phyloP scores from a whole-genome alignment of 2,888 invertebrate genomes.

The Pogonocherus hispidulus region DNA sequence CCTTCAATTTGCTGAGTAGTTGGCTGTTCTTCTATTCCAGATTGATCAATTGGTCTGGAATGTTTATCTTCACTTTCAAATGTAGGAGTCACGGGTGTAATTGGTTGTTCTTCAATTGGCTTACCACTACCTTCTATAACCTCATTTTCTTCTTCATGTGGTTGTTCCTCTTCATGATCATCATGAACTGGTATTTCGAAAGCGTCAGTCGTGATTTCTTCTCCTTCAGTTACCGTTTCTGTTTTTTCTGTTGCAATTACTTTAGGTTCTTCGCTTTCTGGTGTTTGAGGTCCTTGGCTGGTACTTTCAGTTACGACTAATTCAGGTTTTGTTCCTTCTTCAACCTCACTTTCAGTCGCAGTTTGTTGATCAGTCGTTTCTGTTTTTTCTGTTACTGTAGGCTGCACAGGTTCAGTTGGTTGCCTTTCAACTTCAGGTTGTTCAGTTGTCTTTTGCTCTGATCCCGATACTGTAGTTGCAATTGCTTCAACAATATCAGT shows the following conservation, averaged over 20 bases:
- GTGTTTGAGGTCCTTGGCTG: slow-evolving; percentile 3
- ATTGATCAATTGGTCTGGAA: slow-evolving; percentile 16
- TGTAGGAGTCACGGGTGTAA: background rate
- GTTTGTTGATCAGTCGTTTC: background rate
- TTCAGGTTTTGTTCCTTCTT: slow-evolving; percentile 9
- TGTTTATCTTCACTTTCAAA: background rate
- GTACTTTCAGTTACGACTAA: slow-evolving; percentile 8
- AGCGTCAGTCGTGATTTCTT: slow-evolving; percentile 19
- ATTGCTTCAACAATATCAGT: slow-evolving; percentile 40
- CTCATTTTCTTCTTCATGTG: slow-evolving; percentile 32
- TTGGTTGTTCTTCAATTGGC: slow-evolving; percentile 7
- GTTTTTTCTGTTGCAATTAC: slow-evolving; percentile 1
- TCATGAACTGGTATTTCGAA: slow-evolving; percentile 21
- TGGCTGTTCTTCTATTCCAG: slow-evolving; percentile 18
- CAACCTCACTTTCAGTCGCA: background rate
- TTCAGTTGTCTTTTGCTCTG: slow-evolving; percentile 22
- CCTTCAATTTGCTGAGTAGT: background rate
- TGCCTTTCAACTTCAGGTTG: slow-evolving; percentile 9
- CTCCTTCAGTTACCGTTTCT: slow-evolving; percentile 13
- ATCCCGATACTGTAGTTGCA: slow-evolving; percentile 38
- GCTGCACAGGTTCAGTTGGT: slow-evolving; percentile 5
- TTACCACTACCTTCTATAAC: slow-evolving; percentile 21
- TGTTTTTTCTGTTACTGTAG: slow-evolving; percentile 1
- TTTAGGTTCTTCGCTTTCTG: slow-evolving; percentile 18
- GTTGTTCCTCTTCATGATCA: slow-evolving; percentile 22